Percentiles rank a stretch among this genome's conserved stretches.
phyloP scores from a whole-genome alignment of 1,140 invertebrate genomes.

The Rhizoglyphus robini region DNA sequence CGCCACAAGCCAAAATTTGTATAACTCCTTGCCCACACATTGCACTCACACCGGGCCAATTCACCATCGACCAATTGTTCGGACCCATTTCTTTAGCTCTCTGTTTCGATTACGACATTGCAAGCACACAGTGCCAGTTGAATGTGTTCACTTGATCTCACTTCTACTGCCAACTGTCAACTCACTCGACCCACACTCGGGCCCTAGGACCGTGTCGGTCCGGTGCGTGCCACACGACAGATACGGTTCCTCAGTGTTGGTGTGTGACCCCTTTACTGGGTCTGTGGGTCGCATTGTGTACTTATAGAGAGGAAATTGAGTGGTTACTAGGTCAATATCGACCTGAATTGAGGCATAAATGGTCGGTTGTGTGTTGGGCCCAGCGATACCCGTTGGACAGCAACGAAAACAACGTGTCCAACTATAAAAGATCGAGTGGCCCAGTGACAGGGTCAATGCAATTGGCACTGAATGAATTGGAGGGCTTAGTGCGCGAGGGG shows the following conservation, averaged over 20 bases:
- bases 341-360: too few species aligned
- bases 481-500: too few species aligned
- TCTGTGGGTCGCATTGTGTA: not conserved
- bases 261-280: not conserved
- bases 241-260: not conserved
- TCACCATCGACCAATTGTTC: not conserved
- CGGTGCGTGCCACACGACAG: not conserved
- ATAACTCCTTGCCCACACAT: slow-evolving; percentile 12
- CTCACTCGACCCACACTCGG: slow-evolving; percentile 9
- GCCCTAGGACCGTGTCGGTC: not conserved
- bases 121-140: not conserved
- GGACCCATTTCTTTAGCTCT: not conserved
- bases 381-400: too few species aligned
- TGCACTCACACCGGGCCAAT: too few species aligned
- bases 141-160: not conserved
- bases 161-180: not conserved
- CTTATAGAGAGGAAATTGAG: not conserved
- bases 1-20: not conserved
- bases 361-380: too few species aligned
- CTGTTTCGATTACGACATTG: not conserved
- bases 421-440: too few species aligned
- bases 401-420: too few species aligned
- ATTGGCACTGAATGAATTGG: too few species aligned
- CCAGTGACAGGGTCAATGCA: too few species aligned
- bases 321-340: slow-evolving; percentile 5